Evolutionary conservation across 2,113 vertebrate genomes (phyloP).

Genomic region (Madoqua kirkii): DNA sequence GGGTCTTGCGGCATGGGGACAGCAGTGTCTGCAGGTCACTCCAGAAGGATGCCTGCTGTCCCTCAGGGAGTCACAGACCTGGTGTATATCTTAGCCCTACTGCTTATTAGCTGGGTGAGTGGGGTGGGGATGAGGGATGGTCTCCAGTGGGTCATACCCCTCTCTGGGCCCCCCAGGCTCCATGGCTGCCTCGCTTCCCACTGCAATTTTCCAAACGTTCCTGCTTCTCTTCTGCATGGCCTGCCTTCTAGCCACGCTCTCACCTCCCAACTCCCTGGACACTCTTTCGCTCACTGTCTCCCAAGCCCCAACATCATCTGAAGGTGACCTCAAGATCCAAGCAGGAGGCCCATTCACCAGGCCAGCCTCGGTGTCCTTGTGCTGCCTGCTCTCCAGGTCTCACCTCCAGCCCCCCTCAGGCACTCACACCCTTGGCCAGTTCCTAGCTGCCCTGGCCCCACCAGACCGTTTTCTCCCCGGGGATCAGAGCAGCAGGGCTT

Average conservation of each 20-base stretch:
- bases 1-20: not conserved
- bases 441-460: not conserved
- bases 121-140: not conserved
- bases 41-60: not conserved
- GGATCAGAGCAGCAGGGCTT: no score
- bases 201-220: not conserved
- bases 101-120: not conserved
- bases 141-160: not conserved
- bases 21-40: not conserved
- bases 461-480: not conserved
- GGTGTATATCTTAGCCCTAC: not conserved
- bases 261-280: not conserved
- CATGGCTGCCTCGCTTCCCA: accelerated
- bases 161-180: not conserved
- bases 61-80: not conserved
- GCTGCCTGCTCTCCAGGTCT: not conserved
- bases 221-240: not conserved
- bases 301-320: not conserved
- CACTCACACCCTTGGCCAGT: not conserved
- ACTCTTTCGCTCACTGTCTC: not conserved
- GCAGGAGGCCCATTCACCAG: not conserved
- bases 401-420: not conserved
- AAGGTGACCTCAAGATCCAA: not conserved
- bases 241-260: not conserved
- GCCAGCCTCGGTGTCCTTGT: not conserved